Conservation (phyloP, 2,797 vertebrate genomes). For the Xenops minutus region DNA sequence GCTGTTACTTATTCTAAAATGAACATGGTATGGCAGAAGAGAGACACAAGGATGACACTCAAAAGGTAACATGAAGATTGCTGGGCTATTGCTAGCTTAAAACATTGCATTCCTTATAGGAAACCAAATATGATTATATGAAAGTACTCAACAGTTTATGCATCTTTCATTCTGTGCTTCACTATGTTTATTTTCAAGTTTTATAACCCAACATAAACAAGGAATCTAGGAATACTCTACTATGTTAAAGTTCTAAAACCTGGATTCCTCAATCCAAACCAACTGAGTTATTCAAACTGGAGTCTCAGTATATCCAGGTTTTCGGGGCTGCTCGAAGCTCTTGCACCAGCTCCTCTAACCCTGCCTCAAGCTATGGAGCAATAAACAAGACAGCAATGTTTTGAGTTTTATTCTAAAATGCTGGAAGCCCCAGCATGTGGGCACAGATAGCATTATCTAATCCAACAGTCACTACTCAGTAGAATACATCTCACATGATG, state of each 20-base stretch:
- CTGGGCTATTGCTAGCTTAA: neutral
- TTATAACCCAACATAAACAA: neutral
- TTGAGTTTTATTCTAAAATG: neutral
- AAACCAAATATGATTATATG: neutral
- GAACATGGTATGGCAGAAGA: neutral
- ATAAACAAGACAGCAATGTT: neutral
- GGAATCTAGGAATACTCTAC: neutral
- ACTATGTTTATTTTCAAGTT: neutral
- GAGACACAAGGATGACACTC: neutral
- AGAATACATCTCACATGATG: slow-evolving; percentile 47
- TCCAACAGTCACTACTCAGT: slow-evolving; percentile 35
- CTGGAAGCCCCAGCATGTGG: slow-evolving; percentile 16
- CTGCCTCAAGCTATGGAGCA: neutral
- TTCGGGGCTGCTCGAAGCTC: neutral
- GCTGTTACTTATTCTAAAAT: neutral
- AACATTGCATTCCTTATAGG: neutral
- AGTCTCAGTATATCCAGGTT: fast-evolving
- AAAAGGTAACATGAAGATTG: neutral
- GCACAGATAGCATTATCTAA: slow-evolving; percentile 52
- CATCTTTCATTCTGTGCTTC: neutral
- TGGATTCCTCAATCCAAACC: neutral
- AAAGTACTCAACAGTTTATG: neutral
- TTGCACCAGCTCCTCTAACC: neutral
- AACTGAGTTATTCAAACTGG: neutral
- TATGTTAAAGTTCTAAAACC: neutral